These are phyloP conservation scores for Cricetomys ansorgei DNA, from an alignment of 2,113 vertebrate genomes.

Conservation along the genomic window DNA sequence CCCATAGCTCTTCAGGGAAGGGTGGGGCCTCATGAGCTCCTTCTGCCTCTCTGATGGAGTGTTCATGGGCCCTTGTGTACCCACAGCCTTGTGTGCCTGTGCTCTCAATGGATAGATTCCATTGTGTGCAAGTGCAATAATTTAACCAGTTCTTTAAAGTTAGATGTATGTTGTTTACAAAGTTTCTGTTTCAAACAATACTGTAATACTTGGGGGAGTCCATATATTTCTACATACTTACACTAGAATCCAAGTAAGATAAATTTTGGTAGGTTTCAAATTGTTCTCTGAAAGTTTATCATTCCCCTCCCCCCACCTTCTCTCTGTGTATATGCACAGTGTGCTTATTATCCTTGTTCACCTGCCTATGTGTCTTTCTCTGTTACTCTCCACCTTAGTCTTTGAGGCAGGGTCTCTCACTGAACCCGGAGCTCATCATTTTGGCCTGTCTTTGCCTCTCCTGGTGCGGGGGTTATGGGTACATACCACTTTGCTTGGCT, in stretches of 20 bases:
- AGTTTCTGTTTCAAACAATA: not conserved
- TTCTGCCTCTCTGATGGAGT: not conserved
- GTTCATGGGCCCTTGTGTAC: not conserved
- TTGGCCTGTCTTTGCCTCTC: no score
- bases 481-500: not conserved
- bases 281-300: not conserved
- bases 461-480: not conserved
- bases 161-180: not conserved
- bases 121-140: not conserved
- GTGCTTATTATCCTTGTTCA: not conserved
- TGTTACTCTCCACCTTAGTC: not conserved
- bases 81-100: not conserved
- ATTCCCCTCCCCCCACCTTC: no score
- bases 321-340: not conserved
- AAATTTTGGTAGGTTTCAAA: not conserved
- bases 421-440: not conserved
- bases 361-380: not conserved
- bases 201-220: not conserved
- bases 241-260: not conserved
- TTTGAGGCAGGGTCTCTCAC: not conserved
- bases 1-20: not conserved
- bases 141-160: not conserved
- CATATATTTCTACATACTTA: not conserved
- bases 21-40: not conserved
- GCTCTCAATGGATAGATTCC: not conserved